Conservation (phyloP, 2,113 vertebrate genomes). For the Scomber scombrus region DNA sequence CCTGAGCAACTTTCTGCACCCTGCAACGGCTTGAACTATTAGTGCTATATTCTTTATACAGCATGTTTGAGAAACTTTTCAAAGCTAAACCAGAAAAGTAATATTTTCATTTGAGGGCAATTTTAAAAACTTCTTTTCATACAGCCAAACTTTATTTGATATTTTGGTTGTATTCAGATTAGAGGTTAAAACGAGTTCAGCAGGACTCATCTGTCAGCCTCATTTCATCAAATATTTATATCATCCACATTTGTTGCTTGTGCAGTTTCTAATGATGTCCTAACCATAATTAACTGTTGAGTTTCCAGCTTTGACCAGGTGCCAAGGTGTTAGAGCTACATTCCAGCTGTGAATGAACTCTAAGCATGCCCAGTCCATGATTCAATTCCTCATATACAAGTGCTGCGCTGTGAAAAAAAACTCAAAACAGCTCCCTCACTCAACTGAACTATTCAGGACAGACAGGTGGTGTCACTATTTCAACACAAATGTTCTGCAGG, state of each 20-base stretch:
- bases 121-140: too few species aligned
- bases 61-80: neutral
- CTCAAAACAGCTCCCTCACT: neutral
- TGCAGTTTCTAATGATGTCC: conserved; percentile 10
- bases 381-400: conserved; percentile 49
- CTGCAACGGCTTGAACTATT: neutral
- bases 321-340: conserved; percentile 33
- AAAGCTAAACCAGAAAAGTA: neutral
- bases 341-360: conserved; percentile 30
- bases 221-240: neutral
- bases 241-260: conserved; percentile 9
- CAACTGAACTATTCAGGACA: neutral
- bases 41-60: neutral
- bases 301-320: neutral
- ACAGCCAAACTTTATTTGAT: neutral
- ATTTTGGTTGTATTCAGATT: neutral
- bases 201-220: neutral
- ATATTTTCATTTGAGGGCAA: too few species aligned
- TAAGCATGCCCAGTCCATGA: conserved; percentile 11
- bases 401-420: neutral
- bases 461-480: conserved; percentile 32
- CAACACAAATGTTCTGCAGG: neutral
- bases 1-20: neutral
- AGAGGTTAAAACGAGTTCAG: neutral
- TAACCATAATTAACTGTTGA: neutral